These are phyloP conservation scores for Seriola quinqueradiata DNA, from an alignment of 2,113 vertebrate genomes.

Conservation along the genomic window DNA sequence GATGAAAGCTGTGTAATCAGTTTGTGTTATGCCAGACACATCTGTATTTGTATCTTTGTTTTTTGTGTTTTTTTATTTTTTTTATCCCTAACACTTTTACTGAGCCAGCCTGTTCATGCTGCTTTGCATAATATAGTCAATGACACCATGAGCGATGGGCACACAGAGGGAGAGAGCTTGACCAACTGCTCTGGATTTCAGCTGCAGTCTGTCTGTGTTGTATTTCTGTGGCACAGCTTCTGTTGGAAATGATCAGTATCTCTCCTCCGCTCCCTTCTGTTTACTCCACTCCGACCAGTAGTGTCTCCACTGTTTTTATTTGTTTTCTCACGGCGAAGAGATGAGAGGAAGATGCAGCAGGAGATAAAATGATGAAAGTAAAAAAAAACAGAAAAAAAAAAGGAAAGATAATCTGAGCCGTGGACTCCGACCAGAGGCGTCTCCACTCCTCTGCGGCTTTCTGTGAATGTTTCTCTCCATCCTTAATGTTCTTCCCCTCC, in stretches of 20 bases:
- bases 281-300: conserved; percentile 57
- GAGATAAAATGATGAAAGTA: conserved; percentile 60
- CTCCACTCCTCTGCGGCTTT: conserved; percentile 2
- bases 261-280: conserved; percentile 43
- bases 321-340: conserved; percentile 57
- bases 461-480: neutral
- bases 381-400: neutral
- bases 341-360: conserved; percentile 52
- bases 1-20: neutral
- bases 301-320: conserved; percentile 58
- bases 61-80: no score
- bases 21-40: neutral
- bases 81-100: neutral
- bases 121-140: conserved; percentile 1
- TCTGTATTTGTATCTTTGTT: neutral
- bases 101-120: neutral
- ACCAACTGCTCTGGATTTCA: conserved; percentile 21
- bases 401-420: conserved; percentile 17
- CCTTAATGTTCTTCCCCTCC: conserved; percentile 14
- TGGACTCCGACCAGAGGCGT: conserved; percentile 16
- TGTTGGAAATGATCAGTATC: conserved; percentile 42
- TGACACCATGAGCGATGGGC: neutral
- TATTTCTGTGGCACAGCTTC: conserved; percentile 28
- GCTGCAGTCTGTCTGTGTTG: conserved; percentile 31
- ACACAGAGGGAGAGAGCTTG: conserved; percentile 20